Evolutionary conservation across 1,140 invertebrate species (phyloP).

Genomic region (Panulirus ornatus): DNA sequence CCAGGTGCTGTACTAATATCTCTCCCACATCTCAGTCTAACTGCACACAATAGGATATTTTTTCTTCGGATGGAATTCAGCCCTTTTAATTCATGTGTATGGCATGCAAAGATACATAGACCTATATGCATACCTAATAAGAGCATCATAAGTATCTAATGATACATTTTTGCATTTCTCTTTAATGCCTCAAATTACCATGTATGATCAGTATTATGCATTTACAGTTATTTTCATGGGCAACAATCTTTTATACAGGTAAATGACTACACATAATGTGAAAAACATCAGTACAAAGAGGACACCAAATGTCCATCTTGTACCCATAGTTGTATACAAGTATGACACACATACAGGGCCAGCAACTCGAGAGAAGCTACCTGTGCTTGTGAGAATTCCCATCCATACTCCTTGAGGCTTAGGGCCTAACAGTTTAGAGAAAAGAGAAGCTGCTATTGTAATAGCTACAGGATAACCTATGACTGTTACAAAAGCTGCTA

Average conservation of each 20-base stretch:
- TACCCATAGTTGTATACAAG: constrained; percentile 71
- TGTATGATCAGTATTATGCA: background rate
- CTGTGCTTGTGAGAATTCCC: constrained; percentile 73
- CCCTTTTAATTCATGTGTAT: no score
- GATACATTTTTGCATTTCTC: no score
- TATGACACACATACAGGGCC: constrained; percentile 75
- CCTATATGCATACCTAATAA: no score
- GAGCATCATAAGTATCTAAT: no score
- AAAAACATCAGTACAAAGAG: constrained; percentile 36
- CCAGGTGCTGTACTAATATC: no score
- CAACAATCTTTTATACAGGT: constrained; percentile 68
- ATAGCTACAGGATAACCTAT: constrained; percentile 68
- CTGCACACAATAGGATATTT: no score
- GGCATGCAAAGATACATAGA: no score
- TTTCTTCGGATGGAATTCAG: no score
- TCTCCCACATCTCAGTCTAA: no score
- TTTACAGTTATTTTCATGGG: constrained; percentile 55
- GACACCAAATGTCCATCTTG: constrained; percentile 70
- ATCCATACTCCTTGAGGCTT: constrained; percentile 75
- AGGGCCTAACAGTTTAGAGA: constrained; percentile 72
- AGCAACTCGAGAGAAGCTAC: constrained; percentile 67
- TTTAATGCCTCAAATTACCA: background rate
- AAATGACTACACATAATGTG: constrained; percentile 20
- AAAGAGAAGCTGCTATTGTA: constrained; percentile 61
- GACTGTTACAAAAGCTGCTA: constrained; percentile 49